Base-by-base conservation (phyloP, 1,140 invertebrate genomes). In the Drosophila ercepeae region DNA sequence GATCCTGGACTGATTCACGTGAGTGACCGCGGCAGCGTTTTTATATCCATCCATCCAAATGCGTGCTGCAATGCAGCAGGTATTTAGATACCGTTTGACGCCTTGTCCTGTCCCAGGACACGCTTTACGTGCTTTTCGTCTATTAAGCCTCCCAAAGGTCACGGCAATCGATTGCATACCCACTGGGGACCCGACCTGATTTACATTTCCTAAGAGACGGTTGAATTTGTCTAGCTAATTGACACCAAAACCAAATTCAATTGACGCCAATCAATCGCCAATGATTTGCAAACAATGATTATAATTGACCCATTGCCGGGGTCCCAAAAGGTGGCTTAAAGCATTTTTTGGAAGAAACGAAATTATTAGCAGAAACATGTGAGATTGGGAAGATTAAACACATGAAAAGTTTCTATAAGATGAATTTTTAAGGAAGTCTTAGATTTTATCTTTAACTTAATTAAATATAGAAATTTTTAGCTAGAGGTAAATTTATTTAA, bases 111-210 rank as follows among this genome's bases (percentile, higher is more conserved):
- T 39, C 32, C 29, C 18, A 39, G 34, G 34, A 19, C 41, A 21
- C 44, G n/a, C 11, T 19, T 75, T 72, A 77, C 77, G 70, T 82
- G 73, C 54, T 68, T 58, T 61, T 69, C 45, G 50, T 61, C 60
- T 65, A 86, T 88, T 75, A 86, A 54, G 63, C 18, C 14, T 16
- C n/a, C 13, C 41, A 64, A 46, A 78, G 68, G 78, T 74, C 78
- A 73, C 52, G 29, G 42, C 51, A 77, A 57, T 44, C 70, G 53
- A 34, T 58, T 27, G 13, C 13, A 21, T 44, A 32, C 13, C 18
- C 52, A 53, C 61, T 29, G 7, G 36, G 23, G 49, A 79, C 41
- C 51, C 55, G 45, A 53, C 45, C 32, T 55, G 65, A 78, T 84
- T 79, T 68, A 51, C 72, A 60, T 67, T 23, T 23, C 18, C 29